Evolutionary conservation across 2,113 vertebrate species (phyloP), one percentile per base, ranked within the genome.

Genomic region (Lampris megalopsis): DNA sequence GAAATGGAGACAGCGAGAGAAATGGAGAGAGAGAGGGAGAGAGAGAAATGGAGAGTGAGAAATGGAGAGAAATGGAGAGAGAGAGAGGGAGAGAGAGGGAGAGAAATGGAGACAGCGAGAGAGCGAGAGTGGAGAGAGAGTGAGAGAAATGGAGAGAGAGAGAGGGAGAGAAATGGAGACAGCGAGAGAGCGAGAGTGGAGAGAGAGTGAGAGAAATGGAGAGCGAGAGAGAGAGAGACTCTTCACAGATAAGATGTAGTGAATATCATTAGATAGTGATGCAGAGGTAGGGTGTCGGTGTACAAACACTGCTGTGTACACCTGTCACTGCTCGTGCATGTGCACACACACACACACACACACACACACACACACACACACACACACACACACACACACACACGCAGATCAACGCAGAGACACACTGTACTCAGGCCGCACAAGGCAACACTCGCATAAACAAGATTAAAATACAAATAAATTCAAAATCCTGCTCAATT

Each of bases 251-350:
- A 78, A 89, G 87, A 78, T 90, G 87, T 82, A 85, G 88, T 87
- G 83, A 86, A 90, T 90, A 89, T 86, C 80, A 93, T 92, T 93
- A 89, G 89, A 88, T 84, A 86, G 75, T 66, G 86, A 88, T 81
- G 81, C 85, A 81, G 89, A 88, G 89, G 86, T 74, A 78, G 79
- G 81, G 65, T 86, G 89, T 89, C 84, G 75, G 79, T 77, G 73
- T 89, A 88, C 88, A 92, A 93, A 94, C 86, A 90, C 91, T 79
- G 80, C 75, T 88, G 86, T 88, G 89, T 71, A 70, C 89, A 92
- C 86, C 78, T 82, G 86, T 91, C 79, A 82, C 75, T 54, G 42
- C 58, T 3, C 36, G n/a, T 48, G 10, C 38, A 58, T 56, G 56
- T 56, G 77, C 43, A 13, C 72, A 63, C 52, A 74, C 45, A n/a